A percentile compares a stretch with the other conserved stretches of the same genome.
These are phyloP conservation scores for Corticium candelabrum DNA, from an alignment of 37 sponge, comb jelly and placozoan genomes.

Conservation along the genomic window DNA sequence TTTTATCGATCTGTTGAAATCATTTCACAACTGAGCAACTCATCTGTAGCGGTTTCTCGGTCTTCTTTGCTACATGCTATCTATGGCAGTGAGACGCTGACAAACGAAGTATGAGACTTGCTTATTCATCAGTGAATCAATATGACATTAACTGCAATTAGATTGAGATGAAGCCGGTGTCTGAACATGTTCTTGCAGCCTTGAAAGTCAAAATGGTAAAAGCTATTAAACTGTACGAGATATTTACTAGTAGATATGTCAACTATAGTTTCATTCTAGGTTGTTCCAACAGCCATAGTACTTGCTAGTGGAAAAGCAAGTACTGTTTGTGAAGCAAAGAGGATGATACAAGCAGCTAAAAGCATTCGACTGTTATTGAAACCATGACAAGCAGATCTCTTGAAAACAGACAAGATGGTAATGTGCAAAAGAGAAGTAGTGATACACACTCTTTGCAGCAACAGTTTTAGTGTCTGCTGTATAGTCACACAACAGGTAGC, in stretches of 20 bases:
- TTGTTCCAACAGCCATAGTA: not conserved
- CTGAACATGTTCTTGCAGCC: not conserved
- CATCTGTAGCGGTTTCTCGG: conserved; percentile 13
- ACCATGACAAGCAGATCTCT: too few relatives aligned
- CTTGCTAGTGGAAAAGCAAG: not conserved
- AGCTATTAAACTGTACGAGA: not conserved
- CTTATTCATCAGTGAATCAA: too few relatives aligned
- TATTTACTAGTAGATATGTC: too few relatives aligned
- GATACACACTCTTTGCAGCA: too few relatives aligned
- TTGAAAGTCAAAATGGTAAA: not conserved
- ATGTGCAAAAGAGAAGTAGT: too few relatives aligned
- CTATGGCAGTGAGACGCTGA: conserved; percentile 27
- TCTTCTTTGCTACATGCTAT: conserved; percentile 31
- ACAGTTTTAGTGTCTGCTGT: too few relatives aligned
- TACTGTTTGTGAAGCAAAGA: not conserved
- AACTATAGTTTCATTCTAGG: too few relatives aligned
- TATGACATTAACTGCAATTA: too few relatives aligned
- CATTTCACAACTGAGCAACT: conserved; percentile 17
- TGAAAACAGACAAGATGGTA: too few relatives aligned
- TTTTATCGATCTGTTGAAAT: conserved; percentile 39
- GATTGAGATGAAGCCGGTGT: not conserved
- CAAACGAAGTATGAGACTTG: too few relatives aligned
- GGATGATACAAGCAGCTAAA: not conserved
- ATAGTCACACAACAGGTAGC: too few relatives aligned
- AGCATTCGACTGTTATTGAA: conserved; percentile 3